These are phyloP conservation scores for Cataglyphis altisquamis DNA, from an alignment of 2,888 invertebrate species.

Conservation along the genomic window DNA sequence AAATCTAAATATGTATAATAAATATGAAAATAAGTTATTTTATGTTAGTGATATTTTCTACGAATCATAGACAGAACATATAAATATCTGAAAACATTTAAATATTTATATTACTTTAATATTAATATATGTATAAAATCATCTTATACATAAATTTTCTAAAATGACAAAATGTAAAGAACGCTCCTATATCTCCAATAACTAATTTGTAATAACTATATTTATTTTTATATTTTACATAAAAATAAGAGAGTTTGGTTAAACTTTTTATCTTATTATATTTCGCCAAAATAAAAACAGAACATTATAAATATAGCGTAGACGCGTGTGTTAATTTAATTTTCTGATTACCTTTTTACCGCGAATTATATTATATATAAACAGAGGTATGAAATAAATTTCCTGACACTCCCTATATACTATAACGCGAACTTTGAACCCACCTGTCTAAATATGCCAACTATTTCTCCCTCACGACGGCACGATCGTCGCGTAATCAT, in stretches of 20 bases:
- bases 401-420: neutral
- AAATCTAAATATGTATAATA: neutral
- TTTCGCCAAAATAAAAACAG: neutral
- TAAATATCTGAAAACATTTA: neutral
- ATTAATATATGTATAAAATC: neutral
- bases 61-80: neutral
- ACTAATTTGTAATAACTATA: neutral
- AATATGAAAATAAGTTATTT: neutral
- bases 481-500: constrained; percentile 33
- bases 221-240: neutral
- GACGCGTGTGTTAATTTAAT: neutral
- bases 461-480: constrained; percentile 17
- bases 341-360: neutral
- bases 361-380: neutral
- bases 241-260: neutral
- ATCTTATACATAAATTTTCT: neutral
- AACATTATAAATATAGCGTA: neutral
- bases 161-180: neutral
- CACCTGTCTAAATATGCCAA: constrained; percentile 35
- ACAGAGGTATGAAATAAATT: neutral
- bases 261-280: neutral
- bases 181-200: neutral
- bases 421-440: constrained; percentile 1
- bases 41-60: neutral
- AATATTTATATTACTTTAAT: neutral